These are phyloP conservation scores for Platorchestia sp. DNA, from an alignment of 1,140 invertebrate genomes.

Conservation along the genomic window DNA sequence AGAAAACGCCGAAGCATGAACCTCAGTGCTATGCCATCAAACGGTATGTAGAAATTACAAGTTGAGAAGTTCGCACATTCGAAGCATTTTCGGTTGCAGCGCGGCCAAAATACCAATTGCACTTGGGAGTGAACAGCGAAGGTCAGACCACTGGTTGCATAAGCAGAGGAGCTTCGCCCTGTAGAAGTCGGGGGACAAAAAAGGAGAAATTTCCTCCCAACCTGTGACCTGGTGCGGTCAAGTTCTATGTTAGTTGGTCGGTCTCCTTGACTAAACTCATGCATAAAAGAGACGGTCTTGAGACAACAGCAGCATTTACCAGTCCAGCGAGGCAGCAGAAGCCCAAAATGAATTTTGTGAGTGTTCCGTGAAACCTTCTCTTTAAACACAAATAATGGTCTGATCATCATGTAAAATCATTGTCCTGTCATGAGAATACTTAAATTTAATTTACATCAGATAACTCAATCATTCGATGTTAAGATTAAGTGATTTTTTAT, in stretches of 20 bases:
- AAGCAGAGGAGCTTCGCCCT: neutral
- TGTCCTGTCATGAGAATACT: too few relatives aligned
- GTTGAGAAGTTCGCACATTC: neutral
- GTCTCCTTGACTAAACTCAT: neutral
- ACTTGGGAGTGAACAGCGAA: neutral
- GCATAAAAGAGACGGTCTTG: neutral
- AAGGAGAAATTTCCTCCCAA: neutral
- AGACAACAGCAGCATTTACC: neutral
- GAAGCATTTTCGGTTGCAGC: neutral
- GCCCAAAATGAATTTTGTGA: neutral
- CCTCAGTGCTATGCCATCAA: too few relatives aligned
- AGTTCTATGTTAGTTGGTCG: neutral
- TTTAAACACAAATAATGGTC: neutral
- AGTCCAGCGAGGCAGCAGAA: neutral
- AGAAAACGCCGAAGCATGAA: too few relatives aligned
- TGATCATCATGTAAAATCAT: neutral
- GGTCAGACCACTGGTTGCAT: neutral
- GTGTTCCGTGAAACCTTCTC: neutral
- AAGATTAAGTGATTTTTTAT: too few relatives aligned
- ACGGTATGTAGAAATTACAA: too few relatives aligned
- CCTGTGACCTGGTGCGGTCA: neutral
- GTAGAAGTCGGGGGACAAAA: neutral
- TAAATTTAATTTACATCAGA: too few relatives aligned
- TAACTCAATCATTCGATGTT: too few relatives aligned
- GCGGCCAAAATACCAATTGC: neutral